Evolutionary conservation across 1,140 invertebrate genomes (phyloP), one percentile per base, ranked within the genome.

Genomic region (Dolichoris vasculosae): DNA sequence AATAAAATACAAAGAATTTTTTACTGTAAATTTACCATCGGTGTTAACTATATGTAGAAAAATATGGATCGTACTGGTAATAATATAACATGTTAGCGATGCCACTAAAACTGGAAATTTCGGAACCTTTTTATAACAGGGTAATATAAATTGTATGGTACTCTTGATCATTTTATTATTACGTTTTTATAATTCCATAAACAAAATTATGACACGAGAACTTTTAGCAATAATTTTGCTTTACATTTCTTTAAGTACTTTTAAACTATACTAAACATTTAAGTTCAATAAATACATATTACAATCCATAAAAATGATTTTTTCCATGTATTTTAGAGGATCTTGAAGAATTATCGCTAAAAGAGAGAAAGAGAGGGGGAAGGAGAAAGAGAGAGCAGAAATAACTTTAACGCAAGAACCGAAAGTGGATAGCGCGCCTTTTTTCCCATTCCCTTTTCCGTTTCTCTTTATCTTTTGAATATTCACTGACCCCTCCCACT

Each of bases 391-490:
- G 20, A 43, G 69, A 73, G 20, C 20, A n/a, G 38, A 43, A 78
- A 71, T 71, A 71, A 69, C 64, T 71, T 63, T 4, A 80, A 11
- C 59, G 51, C 0, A 3, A 43, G 32, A 32, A 64, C 63, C 38
- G 64, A 30, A 82, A 38, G 35, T 71, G 55, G 46, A 73, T 13
- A 35, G 75, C 30, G 75, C 75, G 38, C 23, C 59, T 38, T 76
- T 64, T 83, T 75, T 75, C 46, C 46, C 43, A 13, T 20, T 48
- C 83, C 67, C 43, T 32, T 59, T 80, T 63, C 77, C 64, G 83
- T 69, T 85, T 76, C 73, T 86, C 73, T 80, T 86, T 82, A 76
- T 82, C 84, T 59, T 30, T 80, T 40, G 69, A 81, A 86, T 80
- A 71, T 67, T 63, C 77, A 76, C 64, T 38, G 69, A 51, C 63